Base-by-base conservation (phyloP, 2,113 vertebrate genomes). In the Holacanthus passer region DNA sequence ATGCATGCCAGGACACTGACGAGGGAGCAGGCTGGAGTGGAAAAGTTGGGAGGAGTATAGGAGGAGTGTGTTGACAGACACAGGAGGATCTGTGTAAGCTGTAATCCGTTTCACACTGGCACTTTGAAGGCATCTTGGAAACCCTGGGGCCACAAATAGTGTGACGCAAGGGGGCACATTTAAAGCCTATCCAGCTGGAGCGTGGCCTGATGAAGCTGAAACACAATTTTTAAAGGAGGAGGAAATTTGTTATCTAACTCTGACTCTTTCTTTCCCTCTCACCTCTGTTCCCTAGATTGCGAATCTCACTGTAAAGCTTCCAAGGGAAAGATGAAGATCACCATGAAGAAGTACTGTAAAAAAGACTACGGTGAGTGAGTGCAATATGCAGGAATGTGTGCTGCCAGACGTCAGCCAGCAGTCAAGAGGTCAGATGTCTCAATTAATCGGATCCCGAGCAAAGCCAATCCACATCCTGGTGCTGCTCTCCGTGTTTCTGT, bases 301-400 rank as follows among this genome's bases (percentile, higher is more conserved):
- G 98, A 99, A 56, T 97, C 98, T 48, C 97, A 99, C 94, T 99
- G 98, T 95, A 99, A 98, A 92, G 96, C 97, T 47, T 98, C 98
- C 89, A 99, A 99, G 89, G 98, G 98, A 77, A 99, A 99, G 85
- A 96, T 99, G 96, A 99, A 99, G 96, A 98, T 99, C 93, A 99
- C 98, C 94, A 99, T 99, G 97, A 99, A 98, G 94, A 99, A 99
- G 82, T 99, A 99, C 94, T 99, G 98, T 89, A 99, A 99, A 94
- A 99, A 99, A 87, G 98, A 99, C 91, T 99, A 97, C 0, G 98
- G 98, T 99, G 94, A 98, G 98, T 96, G 73, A 72, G 19, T 58
- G 73, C 59, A 64, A 27, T 20, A 1, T 3, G n/a, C 55, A 69
- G 84, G 63, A 86, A 76, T 80, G 83, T 50, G 37, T 4, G 27